Percentiles rank a stretch among this genome's conserved stretches.
Evolutionary conservation across 2,797 vertebrate species (phyloP).

Genomic region (Acanthornis magna): DNA sequence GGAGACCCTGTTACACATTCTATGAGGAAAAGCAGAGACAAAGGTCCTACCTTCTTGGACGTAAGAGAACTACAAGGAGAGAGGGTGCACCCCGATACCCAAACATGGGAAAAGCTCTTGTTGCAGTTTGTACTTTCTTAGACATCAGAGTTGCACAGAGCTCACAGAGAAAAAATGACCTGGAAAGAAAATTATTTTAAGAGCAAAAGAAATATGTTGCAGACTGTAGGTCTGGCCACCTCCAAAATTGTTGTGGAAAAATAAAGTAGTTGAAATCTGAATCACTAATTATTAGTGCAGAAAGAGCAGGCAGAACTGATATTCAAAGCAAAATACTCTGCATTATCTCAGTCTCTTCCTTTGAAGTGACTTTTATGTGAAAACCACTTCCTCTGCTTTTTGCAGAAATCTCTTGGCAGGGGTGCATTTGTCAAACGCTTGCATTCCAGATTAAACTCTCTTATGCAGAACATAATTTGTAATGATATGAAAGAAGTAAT

Average conservation of each 20-base stretch:
- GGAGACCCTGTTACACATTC: background rate
- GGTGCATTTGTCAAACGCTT: background rate
- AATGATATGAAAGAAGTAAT: background rate
- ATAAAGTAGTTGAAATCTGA: background rate
- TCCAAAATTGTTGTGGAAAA: background rate
- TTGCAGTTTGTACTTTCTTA: background rate
- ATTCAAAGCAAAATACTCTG: background rate
- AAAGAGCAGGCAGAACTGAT: background rate
- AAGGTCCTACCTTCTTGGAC: background rate
- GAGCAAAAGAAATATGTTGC: background rate
- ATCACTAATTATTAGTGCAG: background rate
- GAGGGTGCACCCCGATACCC: background rate
- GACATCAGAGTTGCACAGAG: background rate
- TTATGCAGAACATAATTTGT: background rate
- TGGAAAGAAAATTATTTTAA: background rate
- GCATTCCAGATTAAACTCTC: background rate
- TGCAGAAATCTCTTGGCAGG: background rate
- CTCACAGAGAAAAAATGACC: background rate
- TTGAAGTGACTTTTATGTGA: background rate
- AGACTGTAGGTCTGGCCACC: background rate
- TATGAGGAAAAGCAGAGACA: background rate
- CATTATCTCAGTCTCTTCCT: background rate
- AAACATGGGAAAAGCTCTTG: background rate
- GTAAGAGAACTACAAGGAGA: background rate
- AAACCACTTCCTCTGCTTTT: background rate